These are phyloP conservation scores for Poeciliopsis infans DNA, from an alignment of 2,797 vertebrate genomes.

Conservation along the genomic window DNA sequence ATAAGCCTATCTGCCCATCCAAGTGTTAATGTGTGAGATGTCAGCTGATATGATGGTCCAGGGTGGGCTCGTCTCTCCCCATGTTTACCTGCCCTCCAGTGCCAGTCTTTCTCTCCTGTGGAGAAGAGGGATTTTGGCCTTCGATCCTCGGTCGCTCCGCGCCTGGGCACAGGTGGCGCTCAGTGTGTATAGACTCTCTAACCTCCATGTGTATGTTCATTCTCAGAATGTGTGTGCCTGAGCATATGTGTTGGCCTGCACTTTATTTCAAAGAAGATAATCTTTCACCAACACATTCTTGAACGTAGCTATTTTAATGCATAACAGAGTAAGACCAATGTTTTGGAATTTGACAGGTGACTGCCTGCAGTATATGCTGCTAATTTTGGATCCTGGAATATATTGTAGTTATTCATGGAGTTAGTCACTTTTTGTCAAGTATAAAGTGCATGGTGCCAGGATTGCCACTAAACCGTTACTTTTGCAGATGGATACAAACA, in stretches of 20 bases:
- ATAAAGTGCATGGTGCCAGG: neutral
- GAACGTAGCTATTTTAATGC: constrained; percentile 19
- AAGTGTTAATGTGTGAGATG: constrained; percentile 73
- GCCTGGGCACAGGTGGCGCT: constrained; percentile 69
- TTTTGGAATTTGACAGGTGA: neutral
- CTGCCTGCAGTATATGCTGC: neutral
- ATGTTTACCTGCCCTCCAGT: constrained; percentile 67
- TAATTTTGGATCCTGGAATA: neutral
- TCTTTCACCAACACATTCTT: constrained; percentile 14
- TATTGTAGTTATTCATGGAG: neutral
- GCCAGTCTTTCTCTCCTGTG: constrained; percentile 53
- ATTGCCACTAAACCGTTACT: neutral
- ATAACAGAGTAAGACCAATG: neutral
- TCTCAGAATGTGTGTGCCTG: constrained; percentile 43
- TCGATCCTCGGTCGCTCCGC: constrained; percentile 36
- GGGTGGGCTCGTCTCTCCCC: constrained; percentile 55
- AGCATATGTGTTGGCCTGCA: constrained; percentile 45
- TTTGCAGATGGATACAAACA: neutral
- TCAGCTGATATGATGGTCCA: constrained; percentile 64
- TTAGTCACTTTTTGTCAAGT: neutral
- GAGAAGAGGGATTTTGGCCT: constrained; percentile 57
- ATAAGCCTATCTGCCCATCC: constrained; percentile 75
- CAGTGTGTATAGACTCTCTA: constrained; percentile 56
- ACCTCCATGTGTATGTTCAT: constrained; percentile 54
- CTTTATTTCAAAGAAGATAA: constrained; percentile 56